Percentiles rank a stretch among this genome's conserved stretches.
phyloP scores from a whole-genome alignment of 2,113 vertebrate genomes.

The Vulpes vulpes region DNA sequence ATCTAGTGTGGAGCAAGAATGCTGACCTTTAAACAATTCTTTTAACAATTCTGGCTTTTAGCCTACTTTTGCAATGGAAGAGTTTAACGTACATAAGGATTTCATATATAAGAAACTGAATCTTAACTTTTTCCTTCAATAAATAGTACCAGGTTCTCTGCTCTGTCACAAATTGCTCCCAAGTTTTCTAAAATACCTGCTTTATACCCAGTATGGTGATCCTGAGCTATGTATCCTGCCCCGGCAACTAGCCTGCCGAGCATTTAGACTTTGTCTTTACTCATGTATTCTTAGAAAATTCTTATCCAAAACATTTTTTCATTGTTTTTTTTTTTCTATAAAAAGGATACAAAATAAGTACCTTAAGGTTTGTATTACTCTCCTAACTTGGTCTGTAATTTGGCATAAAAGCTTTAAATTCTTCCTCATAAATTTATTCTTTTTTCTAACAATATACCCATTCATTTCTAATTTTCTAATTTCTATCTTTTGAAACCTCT shows the following conservation, averaged over 20 bases:
- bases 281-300: constrained; percentile 45
- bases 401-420: constrained; percentile 69
- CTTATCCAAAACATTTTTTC: constrained; percentile 2
- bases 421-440: constrained; percentile 70
- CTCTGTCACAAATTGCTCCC: constrained; percentile 54
- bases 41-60: neutral
- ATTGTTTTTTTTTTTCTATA: constrained; percentile 29
- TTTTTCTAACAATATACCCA: constrained; percentile 73
- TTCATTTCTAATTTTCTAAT: constrained; percentile 82
- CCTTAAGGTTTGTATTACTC: constrained; percentile 73
- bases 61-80: constrained; percentile 15
- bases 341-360: constrained; percentile 50
- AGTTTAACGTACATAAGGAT: constrained; percentile 41
- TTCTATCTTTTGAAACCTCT: constrained; percentile 69
- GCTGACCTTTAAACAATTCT: neutral
- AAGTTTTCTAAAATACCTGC: constrained; percentile 3
- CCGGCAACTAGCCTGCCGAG: neutral
- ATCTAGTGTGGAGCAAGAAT: constrained; percentile 26
- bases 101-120: neutral
- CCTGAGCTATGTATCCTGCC: neutral
- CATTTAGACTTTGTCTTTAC: constrained; percentile 26
- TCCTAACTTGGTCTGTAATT: constrained; percentile 70
- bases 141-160: constrained; percentile 23
- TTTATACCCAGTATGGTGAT: neutral
- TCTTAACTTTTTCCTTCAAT: constrained; percentile 3